phyloP scores from a whole-genome alignment of 2,888 invertebrate species.

The Cantharis flavilabris region DNA sequence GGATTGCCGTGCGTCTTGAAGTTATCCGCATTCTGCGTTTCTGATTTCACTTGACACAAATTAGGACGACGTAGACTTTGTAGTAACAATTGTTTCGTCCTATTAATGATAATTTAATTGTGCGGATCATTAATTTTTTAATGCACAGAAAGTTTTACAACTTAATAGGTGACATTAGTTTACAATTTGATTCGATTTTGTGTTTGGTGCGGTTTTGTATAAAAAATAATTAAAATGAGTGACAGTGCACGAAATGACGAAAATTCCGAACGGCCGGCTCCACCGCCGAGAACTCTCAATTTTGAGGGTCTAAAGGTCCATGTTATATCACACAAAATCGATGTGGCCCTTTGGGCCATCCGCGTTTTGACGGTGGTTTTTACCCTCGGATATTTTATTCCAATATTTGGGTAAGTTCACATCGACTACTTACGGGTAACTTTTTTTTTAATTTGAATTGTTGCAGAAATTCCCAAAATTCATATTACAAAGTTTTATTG shows the following conservation, averaged over 20 bases:
- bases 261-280: conserved; percentile 43
- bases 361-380: conserved; percentile 83
- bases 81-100: background rate
- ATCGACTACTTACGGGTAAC: background rate
- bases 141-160: background rate
- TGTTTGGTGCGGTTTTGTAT: background rate
- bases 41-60: background rate
- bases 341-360: conserved; percentile 85
- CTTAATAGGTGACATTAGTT: background rate
- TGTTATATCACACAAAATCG: conserved; percentile 81
- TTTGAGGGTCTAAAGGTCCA: conserved; percentile 69
- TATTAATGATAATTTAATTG: background rate
- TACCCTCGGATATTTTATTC: conserved; percentile 82
- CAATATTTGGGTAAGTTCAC: conserved; percentile 80
- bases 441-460: background rate
- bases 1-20: background rate
- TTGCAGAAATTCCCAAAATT: conserved; percentile 71
- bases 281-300: conserved; percentile 61
- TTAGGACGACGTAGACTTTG: background rate
- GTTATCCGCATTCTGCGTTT: background rate
- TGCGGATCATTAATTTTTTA: background rate
- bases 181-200: background rate
- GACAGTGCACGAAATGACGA: conserved; percentile 33
- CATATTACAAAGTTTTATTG: conserved; percentile 89
- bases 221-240: conserved; percentile 36